A percentile compares a stretch with the other conserved stretches of the same genome.
These are phyloP conservation scores for Trichopoda pennipes DNA, from an alignment of 2,888 invertebrate species.

Conservation along the genomic window DNA sequence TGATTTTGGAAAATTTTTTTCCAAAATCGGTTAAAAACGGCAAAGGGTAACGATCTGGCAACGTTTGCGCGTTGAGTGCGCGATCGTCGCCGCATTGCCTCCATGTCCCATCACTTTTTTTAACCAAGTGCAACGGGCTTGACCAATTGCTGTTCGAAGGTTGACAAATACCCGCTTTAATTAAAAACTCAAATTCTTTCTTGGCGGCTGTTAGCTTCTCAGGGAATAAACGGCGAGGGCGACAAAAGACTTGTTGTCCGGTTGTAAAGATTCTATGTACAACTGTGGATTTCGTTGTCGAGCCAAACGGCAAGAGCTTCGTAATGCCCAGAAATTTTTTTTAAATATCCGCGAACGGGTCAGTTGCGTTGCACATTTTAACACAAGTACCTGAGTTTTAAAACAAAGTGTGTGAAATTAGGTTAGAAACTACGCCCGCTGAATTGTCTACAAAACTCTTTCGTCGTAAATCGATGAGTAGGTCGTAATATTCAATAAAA, in stretches of 20 bases:
- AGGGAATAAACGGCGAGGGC: conserved; percentile 11
- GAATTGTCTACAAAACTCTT: too few relatives aligned
- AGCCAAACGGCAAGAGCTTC: conserved; percentile 36
- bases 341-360: too few relatives aligned
- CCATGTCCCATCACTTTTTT: conserved; percentile 44
- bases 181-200: conserved; percentile 43
- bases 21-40: conserved; percentile 32
- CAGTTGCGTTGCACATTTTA: too few relatives aligned
- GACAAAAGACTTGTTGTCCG: conserved; percentile 33
- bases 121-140: conserved; percentile 47
- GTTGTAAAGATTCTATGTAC: conserved; percentile 35
- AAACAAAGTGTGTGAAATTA: too few relatives aligned
- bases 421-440: too few relatives aligned
- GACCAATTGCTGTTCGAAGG: conserved; percentile 47
- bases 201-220: conserved; percentile 39
- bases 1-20: not conserved
- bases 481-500: too few relatives aligned
- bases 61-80: too few relatives aligned
- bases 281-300: conserved; percentile 34
- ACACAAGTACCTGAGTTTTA: too few relatives aligned
- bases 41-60: conserved; percentile 24
- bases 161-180: conserved; percentile 44
- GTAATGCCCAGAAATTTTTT: too few relatives aligned
- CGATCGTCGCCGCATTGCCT: conserved; percentile 52
- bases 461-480: too few relatives aligned